A percentile compares a stretch with the other conserved stretches of the same genome.
phyloP scores from a whole-genome alignment of 2,113 vertebrate genomes.

The Cacatua alba region DNA sequence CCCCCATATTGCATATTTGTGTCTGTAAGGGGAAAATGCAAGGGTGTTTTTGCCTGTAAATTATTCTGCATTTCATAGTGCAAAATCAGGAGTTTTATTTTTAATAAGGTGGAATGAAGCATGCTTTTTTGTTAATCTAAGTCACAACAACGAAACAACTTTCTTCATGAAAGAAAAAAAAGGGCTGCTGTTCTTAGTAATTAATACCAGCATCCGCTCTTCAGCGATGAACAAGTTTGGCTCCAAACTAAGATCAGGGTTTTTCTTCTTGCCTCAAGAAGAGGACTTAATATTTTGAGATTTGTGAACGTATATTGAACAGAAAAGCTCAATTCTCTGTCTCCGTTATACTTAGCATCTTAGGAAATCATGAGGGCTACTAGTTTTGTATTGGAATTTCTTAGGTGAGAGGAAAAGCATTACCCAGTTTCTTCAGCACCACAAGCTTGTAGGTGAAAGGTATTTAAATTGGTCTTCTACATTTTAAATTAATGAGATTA shows the following conservation, averaged over 20 bases:
- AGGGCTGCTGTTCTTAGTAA: not conserved
- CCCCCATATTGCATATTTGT: not conserved
- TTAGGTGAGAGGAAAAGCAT: not conserved
- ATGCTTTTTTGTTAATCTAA: not conserved
- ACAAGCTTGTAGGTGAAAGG: not conserved
- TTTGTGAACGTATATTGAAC: not conserved
- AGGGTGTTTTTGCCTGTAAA: conserved; percentile 29
- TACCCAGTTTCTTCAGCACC: not conserved
- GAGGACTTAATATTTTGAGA: not conserved
- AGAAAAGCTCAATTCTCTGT: not conserved
- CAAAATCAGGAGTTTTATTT: conserved; percentile 47
- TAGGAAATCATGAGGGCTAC: not conserved
- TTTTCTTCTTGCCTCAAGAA: not conserved
- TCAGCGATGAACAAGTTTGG: not conserved
- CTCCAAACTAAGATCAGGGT: not conserved
- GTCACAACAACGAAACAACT: not conserved
- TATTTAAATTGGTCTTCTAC: conserved; percentile 7
- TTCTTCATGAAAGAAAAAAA: not conserved
- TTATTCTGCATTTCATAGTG: conserved; percentile 50
- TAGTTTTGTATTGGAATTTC: not conserved
- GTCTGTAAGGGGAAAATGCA: not conserved
- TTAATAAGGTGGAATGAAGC: conserved; percentile 30
- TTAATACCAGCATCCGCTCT: not conserved
- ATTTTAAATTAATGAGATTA: not conserved
- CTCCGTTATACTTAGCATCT: not conserved